These are phyloP conservation scores for Caloenas nicobarica DNA, from an alignment of 2,113 vertebrate species.

Conservation along the genomic window DNA sequence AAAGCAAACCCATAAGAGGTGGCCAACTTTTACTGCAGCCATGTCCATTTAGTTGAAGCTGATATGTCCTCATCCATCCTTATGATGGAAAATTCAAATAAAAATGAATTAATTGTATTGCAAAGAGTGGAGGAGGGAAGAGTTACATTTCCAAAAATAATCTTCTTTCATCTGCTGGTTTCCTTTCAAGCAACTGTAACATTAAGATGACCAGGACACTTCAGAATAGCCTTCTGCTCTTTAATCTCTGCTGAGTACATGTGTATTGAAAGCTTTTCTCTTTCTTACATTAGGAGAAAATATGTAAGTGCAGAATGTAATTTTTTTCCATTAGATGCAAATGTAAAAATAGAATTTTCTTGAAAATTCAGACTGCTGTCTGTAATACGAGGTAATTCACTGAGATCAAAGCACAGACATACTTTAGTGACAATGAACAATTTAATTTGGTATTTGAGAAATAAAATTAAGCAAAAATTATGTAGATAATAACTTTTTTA, in stretches of 20 bases:
- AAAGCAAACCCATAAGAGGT: background rate
- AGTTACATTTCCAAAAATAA: background rate
- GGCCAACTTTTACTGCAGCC: background rate
- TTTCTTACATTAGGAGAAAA: background rate
- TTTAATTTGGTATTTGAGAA: slow-evolving; percentile 33
- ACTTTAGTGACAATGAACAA: background rate
- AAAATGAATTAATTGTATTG: background rate
- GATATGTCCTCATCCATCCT: background rate
- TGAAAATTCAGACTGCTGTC: background rate
- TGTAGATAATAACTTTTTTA: background rate
- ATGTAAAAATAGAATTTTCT: slow-evolving; percentile 1
- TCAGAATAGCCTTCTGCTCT: background rate
- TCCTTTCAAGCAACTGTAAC: background rate
- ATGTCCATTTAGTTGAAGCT: background rate
- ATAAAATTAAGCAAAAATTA: background rate
- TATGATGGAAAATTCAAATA: background rate
- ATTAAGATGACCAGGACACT: background rate
- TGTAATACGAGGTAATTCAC: background rate
- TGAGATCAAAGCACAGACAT: slow-evolving; percentile 47
- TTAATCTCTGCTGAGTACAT: background rate
- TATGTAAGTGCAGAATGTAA: background rate
- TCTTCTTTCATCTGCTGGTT: background rate
- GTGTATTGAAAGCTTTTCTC: background rate
- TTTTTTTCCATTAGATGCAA: background rate
- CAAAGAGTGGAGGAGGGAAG: background rate